Evolutionary conservation across 2,113 vertebrate species (phyloP).

Genomic region (human): GRCh38 chr11:29264501-29265000

Average conservation of each 20-base stretch:
- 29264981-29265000: background rate
- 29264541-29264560: background rate
- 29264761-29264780: background rate
- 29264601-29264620: background rate
- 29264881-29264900: background rate
- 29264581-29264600: background rate
- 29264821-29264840: background rate
- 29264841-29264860: background rate
- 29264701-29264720: background rate
- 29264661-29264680: background rate
- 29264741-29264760: background rate
- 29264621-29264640: background rate
- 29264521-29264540: background rate
- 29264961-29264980: background rate
- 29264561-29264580: background rate
- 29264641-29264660: background rate
- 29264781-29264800: background rate
- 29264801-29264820: background rate
- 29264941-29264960: background rate
- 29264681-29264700: background rate
- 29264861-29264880: background rate
- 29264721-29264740: background rate
- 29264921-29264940: background rate
- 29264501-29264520: background rate
- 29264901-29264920: background rate